A percentile compares a stretch with the other conserved stretches of the same genome.
Conservation (phyloP, 2,797 vertebrate species). For the Cetoscarus ocellatus region DNA sequence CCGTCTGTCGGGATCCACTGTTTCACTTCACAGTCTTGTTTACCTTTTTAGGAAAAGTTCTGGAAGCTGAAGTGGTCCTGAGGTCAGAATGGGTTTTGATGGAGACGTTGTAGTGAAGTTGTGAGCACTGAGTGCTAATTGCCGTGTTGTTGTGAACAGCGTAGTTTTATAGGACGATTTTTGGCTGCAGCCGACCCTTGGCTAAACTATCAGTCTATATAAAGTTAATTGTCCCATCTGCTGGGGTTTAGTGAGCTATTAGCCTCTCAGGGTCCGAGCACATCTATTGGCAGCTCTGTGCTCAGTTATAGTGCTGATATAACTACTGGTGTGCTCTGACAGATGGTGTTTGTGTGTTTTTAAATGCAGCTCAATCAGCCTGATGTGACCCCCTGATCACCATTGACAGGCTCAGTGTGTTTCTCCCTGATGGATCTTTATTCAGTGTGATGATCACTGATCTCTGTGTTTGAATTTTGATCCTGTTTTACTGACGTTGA, state of each 20-base stretch:
- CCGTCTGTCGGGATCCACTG: no score
- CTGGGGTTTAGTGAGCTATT: slow-evolving; percentile 46
- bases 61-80: no score
- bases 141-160: background rate
- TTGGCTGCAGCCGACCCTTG: slow-evolving; percentile 16
- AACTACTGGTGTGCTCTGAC: slow-evolving; percentile 36
- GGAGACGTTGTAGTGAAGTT: background rate
- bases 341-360: slow-evolving; percentile 28
- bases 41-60: no score
- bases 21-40: no score
- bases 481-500: background rate
- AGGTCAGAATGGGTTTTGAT: no score
- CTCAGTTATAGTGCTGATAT: slow-evolving; percentile 24
- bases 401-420: slow-evolving; percentile 7
- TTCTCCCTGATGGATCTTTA: background rate
- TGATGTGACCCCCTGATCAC: slow-evolving; percentile 12
- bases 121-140: background rate
- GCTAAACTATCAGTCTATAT: slow-evolving; percentile 27
- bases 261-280: slow-evolving; percentile 16
- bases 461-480: background rate
- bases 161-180: background rate
- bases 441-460: background rate
- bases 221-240: slow-evolving; percentile 55
- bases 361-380: slow-evolving; percentile 20
- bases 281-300: slow-evolving; percentile 31